Evolutionary conservation across 2,113 vertebrate species (phyloP).

Genomic region (Hypocryptadius cinnamomeus): DNA sequence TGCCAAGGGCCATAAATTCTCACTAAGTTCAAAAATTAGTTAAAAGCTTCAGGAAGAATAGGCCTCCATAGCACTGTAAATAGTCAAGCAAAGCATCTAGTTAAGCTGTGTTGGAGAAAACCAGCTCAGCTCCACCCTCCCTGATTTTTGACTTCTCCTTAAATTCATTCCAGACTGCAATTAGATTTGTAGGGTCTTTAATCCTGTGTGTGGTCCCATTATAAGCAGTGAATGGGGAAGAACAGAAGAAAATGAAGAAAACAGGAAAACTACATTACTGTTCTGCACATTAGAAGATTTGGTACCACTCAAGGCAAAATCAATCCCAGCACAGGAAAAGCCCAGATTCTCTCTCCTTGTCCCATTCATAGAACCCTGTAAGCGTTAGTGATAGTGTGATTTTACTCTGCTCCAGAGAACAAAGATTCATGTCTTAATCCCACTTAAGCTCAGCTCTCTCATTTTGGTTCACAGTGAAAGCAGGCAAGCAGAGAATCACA

Average conservation of each 20-base stretch:
- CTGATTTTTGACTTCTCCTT: background rate
- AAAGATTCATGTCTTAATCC: background rate
- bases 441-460: background rate
- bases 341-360: background rate
- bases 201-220: background rate
- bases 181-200: background rate
- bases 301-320: background rate
- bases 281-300: background rate
- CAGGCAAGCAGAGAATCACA: background rate
- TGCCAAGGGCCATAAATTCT: background rate
- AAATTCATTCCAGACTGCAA: slow-evolving; percentile 20
- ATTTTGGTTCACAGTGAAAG: background rate
- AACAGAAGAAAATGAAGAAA: background rate
- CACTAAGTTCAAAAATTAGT: background rate
- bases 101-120: background rate
- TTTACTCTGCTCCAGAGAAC: background rate
- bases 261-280: background rate
- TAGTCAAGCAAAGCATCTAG: background rate
- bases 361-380: background rate
- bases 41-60: background rate
- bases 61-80: background rate
- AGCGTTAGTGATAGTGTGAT: background rate
- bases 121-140: background rate
- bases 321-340: background rate
- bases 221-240: background rate